Percentiles rank a stretch among this genome's conserved stretches.
phyloP scores from a whole-genome alignment of 2,797 vertebrate genomes.

The Ispidina lecontei region DNA sequence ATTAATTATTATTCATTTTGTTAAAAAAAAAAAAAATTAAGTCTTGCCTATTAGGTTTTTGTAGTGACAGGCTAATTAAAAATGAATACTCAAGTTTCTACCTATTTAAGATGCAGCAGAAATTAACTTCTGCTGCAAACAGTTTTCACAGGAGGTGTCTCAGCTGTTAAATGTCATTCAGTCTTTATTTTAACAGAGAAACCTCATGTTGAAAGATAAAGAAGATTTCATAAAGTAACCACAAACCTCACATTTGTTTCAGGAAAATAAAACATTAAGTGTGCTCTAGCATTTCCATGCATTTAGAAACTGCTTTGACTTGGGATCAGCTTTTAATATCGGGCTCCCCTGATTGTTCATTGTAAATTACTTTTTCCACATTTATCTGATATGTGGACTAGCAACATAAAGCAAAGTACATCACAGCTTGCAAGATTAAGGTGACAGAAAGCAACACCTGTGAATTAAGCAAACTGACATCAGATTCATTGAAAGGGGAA shows the following conservation, averaged over 20 bases:
- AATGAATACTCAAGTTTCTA: not conserved
- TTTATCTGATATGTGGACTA: not conserved
- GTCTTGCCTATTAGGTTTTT: not conserved
- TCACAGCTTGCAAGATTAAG: not conserved
- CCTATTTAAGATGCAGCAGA: not conserved
- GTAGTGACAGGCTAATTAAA: not conserved
- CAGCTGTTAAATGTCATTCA: not conserved
- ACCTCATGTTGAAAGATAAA: not conserved
- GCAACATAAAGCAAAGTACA: not conserved
- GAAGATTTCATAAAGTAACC: not conserved
- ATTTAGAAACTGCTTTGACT: not conserved
- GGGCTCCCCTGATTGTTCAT: not conserved
- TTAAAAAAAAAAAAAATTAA: slow-evolving; percentile 4
- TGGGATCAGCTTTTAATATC: not conserved
- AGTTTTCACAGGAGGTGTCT: not conserved
- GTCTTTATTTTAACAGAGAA: not conserved
- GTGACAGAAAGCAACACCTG: not conserved
- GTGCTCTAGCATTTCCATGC: accelerated
- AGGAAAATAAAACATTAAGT: not conserved
- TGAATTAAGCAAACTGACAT: not conserved
- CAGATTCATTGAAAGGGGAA: not conserved
- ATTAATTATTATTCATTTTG: not conserved
- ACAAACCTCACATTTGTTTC: accelerated
- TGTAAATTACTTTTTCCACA: not conserved
- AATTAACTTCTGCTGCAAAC: not conserved